phyloP scores from a whole-genome alignment of 53 echinoderm and acorn worm species.

The Holothuria leucospilota region DNA sequence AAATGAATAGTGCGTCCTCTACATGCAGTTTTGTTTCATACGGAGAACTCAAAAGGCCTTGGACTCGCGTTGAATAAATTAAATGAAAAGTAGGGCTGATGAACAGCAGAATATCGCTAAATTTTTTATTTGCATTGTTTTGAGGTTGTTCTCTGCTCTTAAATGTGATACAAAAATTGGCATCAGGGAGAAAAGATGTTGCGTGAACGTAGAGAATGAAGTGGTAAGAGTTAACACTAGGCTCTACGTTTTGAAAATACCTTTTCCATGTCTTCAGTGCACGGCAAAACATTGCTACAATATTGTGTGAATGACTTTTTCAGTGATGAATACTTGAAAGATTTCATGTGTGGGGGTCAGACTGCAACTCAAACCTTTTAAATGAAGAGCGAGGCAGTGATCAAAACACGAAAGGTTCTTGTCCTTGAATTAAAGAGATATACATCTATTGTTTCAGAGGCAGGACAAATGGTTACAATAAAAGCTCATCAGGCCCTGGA shows the following conservation, averaged over 20 bases:
- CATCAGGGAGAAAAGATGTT: not conserved
- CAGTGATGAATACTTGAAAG: not conserved
- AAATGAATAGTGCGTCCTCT: not conserved
- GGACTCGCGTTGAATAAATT: not conserved
- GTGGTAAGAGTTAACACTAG: not conserved
- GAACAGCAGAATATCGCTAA: not conserved
- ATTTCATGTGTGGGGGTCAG: not conserved
- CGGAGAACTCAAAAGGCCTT: not conserved
- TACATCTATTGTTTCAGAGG: too few species aligned
- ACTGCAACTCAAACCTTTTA: not conserved
- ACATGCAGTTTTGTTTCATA: not conserved
- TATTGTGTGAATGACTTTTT: not conserved
- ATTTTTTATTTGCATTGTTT: slow-evolving; percentile 10
- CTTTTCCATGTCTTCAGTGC: not conserved
- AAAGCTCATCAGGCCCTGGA: too few species aligned
- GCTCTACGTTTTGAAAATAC: not conserved
- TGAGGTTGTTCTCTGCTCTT: not conserved
- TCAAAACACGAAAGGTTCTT: too few species aligned
- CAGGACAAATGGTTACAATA: too few species aligned
- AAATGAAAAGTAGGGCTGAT: not conserved
- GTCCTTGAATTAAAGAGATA: too few species aligned
- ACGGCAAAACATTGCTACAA: not conserved
- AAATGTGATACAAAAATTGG: not conserved
- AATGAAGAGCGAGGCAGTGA: too few species aligned
- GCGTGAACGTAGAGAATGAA: not conserved